These are phyloP conservation scores for Calephelis perditalis DNA, from an alignment of 2,888 invertebrate species.

Conservation along the genomic window DNA sequence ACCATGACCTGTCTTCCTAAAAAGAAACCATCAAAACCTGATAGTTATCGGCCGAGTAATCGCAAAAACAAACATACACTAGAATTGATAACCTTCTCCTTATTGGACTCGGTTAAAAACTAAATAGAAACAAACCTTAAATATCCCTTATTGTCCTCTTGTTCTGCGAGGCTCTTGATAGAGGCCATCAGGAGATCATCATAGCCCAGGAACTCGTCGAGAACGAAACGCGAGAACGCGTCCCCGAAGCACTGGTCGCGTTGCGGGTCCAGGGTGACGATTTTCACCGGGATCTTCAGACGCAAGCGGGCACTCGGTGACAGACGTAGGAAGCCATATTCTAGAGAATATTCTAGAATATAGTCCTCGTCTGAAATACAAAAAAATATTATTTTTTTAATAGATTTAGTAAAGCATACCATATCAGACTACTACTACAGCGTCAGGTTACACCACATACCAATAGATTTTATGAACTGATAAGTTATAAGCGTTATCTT, in stretches of 20 bases:
- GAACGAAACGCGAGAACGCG: slow-evolving; percentile 90
- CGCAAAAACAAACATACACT: no score
- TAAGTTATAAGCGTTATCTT: no score
- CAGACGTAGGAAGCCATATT: slow-evolving; percentile 96
- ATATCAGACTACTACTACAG: no score
- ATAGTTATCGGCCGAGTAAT: no score
- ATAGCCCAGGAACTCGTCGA: slow-evolving; percentile 96
- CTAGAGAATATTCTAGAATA: slow-evolving; percentile 97
- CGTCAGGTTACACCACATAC: no score
- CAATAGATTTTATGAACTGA: no score
- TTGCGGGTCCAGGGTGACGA: slow-evolving; percentile 91
- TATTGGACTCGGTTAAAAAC: no score
- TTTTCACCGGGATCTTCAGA: slow-evolving; percentile 94
- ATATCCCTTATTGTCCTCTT: slow-evolving; percentile 97
- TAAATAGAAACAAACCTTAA: slow-evolving; percentile 78
- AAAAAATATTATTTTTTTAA: background rate
- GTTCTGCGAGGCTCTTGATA: slow-evolving; percentile 95
- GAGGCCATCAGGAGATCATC: slow-evolving; percentile 98
- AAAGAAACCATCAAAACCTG: no score
- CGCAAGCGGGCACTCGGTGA: slow-evolving; percentile 91
- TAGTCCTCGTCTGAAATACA: slow-evolving; percentile 89
- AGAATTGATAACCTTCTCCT: no score
- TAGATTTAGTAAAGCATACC: no score
- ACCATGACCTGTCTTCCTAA: no score
- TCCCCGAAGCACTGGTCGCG: slow-evolving; percentile 97